Evolutionary conservation across 2,113 vertebrate genomes (phyloP), one percentile per base, ranked within the genome.

Genomic region (Passer domesticus): DNA sequence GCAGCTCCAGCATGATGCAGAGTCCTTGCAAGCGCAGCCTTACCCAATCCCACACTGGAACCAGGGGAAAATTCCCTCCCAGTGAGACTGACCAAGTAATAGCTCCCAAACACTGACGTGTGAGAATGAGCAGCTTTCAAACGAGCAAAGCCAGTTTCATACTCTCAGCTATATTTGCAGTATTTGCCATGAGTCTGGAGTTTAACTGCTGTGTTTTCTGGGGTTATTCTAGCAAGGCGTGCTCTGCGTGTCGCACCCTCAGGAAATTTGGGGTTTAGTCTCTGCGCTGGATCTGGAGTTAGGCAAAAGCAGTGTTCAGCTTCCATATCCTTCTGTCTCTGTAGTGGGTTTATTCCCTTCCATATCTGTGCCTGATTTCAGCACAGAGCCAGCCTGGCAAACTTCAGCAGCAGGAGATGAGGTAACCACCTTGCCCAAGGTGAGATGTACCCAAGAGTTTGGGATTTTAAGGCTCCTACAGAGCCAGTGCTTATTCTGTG

Each of bases 321-420:
- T 93, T 68, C n/a, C 18, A 1, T 12, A 31, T 53, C 64, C 79
- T 64, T 58, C 33, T 39, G 17, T 46, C 19, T 52, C 33, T 46
- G 5, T 9, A 7, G 44, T 12, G 59, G 69, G 63, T 92, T 83
- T 74, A n/a, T 44, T 75, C 39, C 35, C 67, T 80, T 67, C 73
- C 53, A 20, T 30, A 39, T 33, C 66, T 31, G 11, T 72, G 78
- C 81, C 73, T 81, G 28, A 83, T 96, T 59, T 80, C 92, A 89
- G 73, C 75, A 49, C 25, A 92, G 89, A 97, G 53, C 75, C 92
- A 82, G 87, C n/a, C 94, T 94, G 89, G 70, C 89, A 95, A 97
- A 97, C 96, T 97, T 95, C n/a, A 89, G 81, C 96, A 96, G 95
- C 92, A 93, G 94, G 77, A 96, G 95, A 92, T 91, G 95, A 97